Base-by-base conservation (phyloP, 2,113 vertebrate genomes). In the Grammomys dolichurus region DNA sequence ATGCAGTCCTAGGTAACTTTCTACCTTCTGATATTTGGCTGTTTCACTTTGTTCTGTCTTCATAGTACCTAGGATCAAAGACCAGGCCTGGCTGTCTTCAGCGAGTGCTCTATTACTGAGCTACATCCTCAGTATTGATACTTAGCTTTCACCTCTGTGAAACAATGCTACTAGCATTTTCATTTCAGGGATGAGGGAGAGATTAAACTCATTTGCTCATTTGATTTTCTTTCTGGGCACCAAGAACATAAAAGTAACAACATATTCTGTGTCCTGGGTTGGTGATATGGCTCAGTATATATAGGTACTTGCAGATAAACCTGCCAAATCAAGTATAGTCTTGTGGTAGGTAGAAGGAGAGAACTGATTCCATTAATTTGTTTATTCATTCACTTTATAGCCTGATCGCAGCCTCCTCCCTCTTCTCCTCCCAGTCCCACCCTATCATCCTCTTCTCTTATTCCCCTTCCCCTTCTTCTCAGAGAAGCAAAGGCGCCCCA, bases 201-300 rank as follows among this genome's bases (percentile, higher is more conserved):
- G 7, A 46, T 72, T 81, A 67, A 70, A 78, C 69, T 46, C 28
- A 88, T 87, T 77, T n/a, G 84, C 63, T 43, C 13, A 73, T 65
- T 81, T 14, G 67, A 24, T 81, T 95, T 77, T 89, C 20, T 87
- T 95, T 82, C 80, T 95, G 33, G 22, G 60, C 65, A 76, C 20
- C 31, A n/a, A 87, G 22, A 95, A 54, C 72, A 67, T 2, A 84
- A 40, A 92, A 90, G 48, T 40, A 93, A 69, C 58, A 48, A 87
- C 10, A 88, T 28, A 85, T 10, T 46, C 82, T 67, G 40, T 48
- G 28, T 19, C 16, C 82, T 46, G 60, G 58, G 24, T 85, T 84
- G 58, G 40, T 17, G 26, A 28, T 9, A 7, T 46, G 58, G 26
- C 36, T 46, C 60, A 46, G 14, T 46, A 58, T 11, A 24, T 65